These are phyloP conservation scores for Cephonodes hylas DNA, from an alignment of 2,888 invertebrate genomes.

Conservation along the genomic window DNA sequence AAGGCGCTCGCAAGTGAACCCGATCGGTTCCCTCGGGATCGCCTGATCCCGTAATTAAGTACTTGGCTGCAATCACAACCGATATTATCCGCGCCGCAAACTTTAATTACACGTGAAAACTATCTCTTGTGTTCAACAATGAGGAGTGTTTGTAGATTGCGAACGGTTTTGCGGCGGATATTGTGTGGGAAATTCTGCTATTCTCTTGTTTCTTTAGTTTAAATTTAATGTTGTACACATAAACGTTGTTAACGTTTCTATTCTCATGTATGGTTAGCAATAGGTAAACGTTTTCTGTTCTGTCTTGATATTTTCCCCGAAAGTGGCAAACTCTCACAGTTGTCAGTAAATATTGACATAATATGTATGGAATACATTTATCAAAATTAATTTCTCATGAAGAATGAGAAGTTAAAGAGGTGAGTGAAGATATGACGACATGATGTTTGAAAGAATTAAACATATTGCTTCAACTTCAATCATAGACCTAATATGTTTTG, in stretches of 20 bases:
- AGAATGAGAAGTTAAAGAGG: no score
- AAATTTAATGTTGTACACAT: neutral
- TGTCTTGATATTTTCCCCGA: no score
- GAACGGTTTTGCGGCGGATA: slow-evolving; percentile 30
- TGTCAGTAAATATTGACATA: no score
- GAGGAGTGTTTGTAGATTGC: slow-evolving; percentile 28
- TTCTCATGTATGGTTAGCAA: no score
- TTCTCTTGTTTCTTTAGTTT: slow-evolving; percentile 29
- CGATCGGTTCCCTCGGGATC: slow-evolving; percentile 47
- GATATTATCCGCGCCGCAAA: slow-evolving; percentile 59
- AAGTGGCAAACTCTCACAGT: no score
- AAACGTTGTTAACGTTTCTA: neutral
- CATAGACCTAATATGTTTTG: neutral
- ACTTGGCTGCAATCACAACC: slow-evolving; percentile 58
- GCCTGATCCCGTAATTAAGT: slow-evolving; percentile 60
- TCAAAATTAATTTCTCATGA: no score
- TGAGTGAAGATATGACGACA: no score
- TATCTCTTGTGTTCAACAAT: slow-evolving; percentile 41
- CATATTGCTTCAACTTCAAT: no score
- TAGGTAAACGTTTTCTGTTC: no score
- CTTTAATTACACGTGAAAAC: slow-evolving; percentile 62
- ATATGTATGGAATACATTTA: no score
- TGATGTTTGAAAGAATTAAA: no score
- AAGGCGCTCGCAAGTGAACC: slow-evolving; percentile 40
- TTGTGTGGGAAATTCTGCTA: slow-evolving; percentile 28